Base-by-base conservation (phyloP, 2,797 vertebrate species). In the Apodemus agrarius region DNA sequence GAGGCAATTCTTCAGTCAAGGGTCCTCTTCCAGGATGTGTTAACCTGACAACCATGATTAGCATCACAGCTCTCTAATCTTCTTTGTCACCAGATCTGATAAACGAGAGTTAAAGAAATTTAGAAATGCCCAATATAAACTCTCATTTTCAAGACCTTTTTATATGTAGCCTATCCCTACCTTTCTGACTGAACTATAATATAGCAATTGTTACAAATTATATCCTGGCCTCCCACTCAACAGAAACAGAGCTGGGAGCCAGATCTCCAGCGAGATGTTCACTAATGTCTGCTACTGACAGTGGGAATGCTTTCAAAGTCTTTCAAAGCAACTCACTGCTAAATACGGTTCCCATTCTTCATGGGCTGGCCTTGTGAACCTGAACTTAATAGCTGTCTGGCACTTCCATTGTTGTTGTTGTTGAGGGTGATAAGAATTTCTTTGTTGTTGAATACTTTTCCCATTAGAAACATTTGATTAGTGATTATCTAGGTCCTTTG, bases 401-500 rank as follows among this genome's bases (percentile, higher is more conserved):
- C 17, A 22, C 59, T 79, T 89, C 3, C 29, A 40, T 79, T 49
- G 24, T 14, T 49, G 13, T 11, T 86, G 26, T 2, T 80, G 57
- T 9, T 65, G 63, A 75, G 34, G 22, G 43, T 74, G 54, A 26
- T 72, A 46, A 5, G 31, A 89, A 8, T 19, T 69, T 96, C 61
- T 86, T 86, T 67, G 2, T 67, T 37, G 46, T 89, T 81, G 96
- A 95, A 96, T 88, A 26, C 8, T 37, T 90, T 97, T 79, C 37
- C 8, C 76, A 76, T 94, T 94, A 92, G 90, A 86, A 96, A 95
- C 80, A 98, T 96, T 97, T 98, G 96, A 97, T 97, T 97, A 94
- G 94, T 98, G 96, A 97, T 98, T 98, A 96, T 97, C 94, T 97
- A 96, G 95, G 67, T 34, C 29, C 59, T 96, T 97, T 97, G 97